Evolutionary conservation across 2,888 invertebrate genomes (phyloP), one percentile per base, ranked within the genome.

Genomic region (Neelides folsomi): DNA sequence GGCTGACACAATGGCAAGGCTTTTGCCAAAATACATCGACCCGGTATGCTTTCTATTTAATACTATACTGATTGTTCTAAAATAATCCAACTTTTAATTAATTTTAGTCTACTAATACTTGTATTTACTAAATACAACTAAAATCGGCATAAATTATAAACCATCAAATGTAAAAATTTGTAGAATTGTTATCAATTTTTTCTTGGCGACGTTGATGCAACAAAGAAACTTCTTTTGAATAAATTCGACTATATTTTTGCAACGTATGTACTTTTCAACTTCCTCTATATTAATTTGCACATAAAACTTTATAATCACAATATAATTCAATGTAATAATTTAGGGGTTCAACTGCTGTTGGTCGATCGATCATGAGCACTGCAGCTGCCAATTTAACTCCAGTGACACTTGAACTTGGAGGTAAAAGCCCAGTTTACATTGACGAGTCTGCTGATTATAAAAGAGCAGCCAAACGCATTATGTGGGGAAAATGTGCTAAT

Each of bases 361-460:
- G 93, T 34, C 83, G 81, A 72, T 83, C 92, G 50, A 77, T 98
- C 1, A 83, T 73, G 51, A 90, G 94, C 0, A 52, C 55, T 7
- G 92, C 95, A 1, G 86, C 88, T 58, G 83, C 92, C 69, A 71
- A 83, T 71, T 76, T 98, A 49, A 97, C 95, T 0, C 95, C 97
- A 1, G 85, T 86, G 46, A 93, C 93, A 0, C 72, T 98, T 54
- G 97, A 97, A 72, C 74, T 97, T 51, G 93, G 93, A 39, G 85
- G 84, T 16, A 85, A 84, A 69, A 83, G 47, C 69, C 97, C 97
- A 0, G 83, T 86, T 1, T 93, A 86, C 70, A 77, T 97, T 52
- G 94, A 94, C 71, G 81, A 79, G 63, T 79, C 84, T 6, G 85
- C 78, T 0, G 81, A 97, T 69, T 72, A 95, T 49, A 74, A 76